Evolutionary conservation across 2,888 invertebrate species (phyloP).

Genomic region (Harpagoxenus sublaevis): DNA sequence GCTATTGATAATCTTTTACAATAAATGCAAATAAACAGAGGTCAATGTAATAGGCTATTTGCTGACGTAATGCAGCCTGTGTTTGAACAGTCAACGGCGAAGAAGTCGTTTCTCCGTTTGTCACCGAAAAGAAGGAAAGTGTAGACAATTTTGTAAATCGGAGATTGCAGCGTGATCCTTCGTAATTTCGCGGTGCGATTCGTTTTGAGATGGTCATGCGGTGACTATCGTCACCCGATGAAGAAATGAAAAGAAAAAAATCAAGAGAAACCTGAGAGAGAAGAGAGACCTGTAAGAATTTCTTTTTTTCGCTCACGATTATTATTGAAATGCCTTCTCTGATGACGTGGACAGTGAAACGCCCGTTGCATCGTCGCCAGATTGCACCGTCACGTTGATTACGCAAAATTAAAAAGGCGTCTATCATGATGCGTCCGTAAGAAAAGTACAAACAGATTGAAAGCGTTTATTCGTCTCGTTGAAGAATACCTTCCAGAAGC

Average conservation of each 20-base stretch:
- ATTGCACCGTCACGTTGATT: conserved; percentile 45
- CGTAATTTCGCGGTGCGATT: conserved; percentile 30
- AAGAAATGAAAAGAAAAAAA: conserved; percentile 8
- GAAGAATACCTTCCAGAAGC: conserved; percentile 45
- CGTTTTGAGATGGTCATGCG: conserved; percentile 20
- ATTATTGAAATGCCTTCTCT: conserved; percentile 33
- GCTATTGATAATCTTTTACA: background rate
- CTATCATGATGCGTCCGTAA: conserved; percentile 29
- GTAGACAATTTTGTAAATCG: conserved; percentile 36
- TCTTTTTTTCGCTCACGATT: conserved; percentile 32
- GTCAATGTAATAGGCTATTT: conserved; percentile 36
- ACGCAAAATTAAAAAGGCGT: conserved; percentile 45
- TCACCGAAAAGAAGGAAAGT: conserved; percentile 35
- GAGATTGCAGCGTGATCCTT: conserved; percentile 32
- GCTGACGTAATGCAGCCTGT: conserved; percentile 12
- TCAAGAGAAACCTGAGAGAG: background rate
- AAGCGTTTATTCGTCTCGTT: conserved; percentile 34
- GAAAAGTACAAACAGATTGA: conserved; percentile 46
- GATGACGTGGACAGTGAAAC: conserved; percentile 23
- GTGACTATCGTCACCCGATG: background rate
- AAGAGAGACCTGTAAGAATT: background rate
- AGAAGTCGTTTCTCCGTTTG: conserved; percentile 31
- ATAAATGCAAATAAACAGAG: conserved; percentile 25
- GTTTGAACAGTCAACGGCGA: conserved; percentile 13
- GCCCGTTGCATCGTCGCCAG: conserved; percentile 11